Percentiles rank a stretch among this genome's conserved stretches.
These are phyloP conservation scores for Steinernema khuongi DNA, from an alignment of 1,140 invertebrate genomes.

Conservation along the genomic window DNA sequence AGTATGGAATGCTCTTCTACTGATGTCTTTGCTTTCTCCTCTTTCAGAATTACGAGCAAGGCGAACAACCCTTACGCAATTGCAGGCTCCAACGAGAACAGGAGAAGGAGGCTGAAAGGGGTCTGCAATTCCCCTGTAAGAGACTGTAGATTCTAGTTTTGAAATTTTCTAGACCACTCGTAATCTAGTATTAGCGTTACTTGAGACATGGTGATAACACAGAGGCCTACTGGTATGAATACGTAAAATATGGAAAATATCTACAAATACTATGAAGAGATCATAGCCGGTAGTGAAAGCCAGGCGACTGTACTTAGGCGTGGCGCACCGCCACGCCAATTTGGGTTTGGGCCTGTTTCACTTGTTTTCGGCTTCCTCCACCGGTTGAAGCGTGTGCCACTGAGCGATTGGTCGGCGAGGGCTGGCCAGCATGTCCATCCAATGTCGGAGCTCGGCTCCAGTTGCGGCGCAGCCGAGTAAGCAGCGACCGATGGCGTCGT, in stretches of 20 bases:
- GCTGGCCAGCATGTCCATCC: conserved; percentile 98
- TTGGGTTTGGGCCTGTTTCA: conserved; percentile 7
- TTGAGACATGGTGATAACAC: not conserved
- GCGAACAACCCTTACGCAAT: no score
- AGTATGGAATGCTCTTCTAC: not conserved
- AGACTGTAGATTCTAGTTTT: not conserved
- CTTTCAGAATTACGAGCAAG: no score
- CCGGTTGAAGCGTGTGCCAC: conserved; percentile 97
- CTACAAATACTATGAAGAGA: no score
- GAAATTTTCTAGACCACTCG: not conserved
- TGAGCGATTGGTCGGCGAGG: conserved; percentile 95
- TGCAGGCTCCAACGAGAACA: no score
- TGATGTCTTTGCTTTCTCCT: no score
- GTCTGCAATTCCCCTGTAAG: no score
- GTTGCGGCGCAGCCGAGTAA: conserved; percentile 92
- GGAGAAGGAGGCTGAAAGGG: no score
- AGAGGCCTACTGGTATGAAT: no score
- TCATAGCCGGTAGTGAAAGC: no score
- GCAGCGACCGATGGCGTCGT: conserved; percentile 92
- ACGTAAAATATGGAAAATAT: no score
- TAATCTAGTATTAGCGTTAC: not conserved
- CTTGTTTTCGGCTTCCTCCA: conserved; percentile 68
- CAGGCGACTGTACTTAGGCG: no score
- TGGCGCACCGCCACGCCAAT: no score
- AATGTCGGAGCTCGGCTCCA: conserved; percentile 94